These are phyloP conservation scores for Psilopogon haemacephalus DNA, from an alignment of 2,113 vertebrate species.

Conservation along the genomic window DNA sequence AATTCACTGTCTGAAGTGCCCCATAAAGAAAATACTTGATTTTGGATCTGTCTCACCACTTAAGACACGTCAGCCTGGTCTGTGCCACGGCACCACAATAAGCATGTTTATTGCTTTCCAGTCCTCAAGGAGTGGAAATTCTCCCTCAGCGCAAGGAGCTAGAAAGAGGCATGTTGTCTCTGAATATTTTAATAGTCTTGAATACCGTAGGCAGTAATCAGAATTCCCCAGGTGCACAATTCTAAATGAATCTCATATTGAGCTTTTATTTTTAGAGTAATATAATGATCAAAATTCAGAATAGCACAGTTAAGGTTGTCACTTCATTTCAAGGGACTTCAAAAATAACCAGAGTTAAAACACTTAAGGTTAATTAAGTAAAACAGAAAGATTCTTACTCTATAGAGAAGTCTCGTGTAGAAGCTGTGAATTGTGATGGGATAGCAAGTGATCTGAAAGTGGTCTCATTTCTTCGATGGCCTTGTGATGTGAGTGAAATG, in stretches of 20 bases:
- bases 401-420: not conserved
- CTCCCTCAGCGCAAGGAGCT: not conserved
- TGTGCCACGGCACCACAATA: not conserved
- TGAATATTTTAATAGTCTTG: not conserved
- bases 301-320: not conserved
- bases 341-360: not conserved
- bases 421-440: not conserved
- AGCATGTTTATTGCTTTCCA: not conserved
- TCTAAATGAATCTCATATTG: conserved; percentile 34
- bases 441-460: not conserved
- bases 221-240: conserved; percentile 43
- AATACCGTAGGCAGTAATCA: conserved; percentile 3
- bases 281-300: conserved; percentile 35
- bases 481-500: not conserved
- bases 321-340: not conserved
- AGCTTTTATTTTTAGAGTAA: conserved; percentile 62
- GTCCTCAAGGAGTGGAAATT: not conserved
- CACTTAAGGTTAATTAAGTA: conserved; percentile 17
- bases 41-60: not conserved
- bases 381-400: not conserved
- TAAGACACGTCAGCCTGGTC: not conserved
- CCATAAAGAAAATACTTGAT: not conserved
- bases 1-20: not conserved
- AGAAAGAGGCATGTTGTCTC: not conserved
- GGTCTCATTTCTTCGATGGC: not conserved